Evolutionary conservation across 2,797 vertebrate genomes (phyloP).

Genomic region (Peromyscus attwateri): DNA sequence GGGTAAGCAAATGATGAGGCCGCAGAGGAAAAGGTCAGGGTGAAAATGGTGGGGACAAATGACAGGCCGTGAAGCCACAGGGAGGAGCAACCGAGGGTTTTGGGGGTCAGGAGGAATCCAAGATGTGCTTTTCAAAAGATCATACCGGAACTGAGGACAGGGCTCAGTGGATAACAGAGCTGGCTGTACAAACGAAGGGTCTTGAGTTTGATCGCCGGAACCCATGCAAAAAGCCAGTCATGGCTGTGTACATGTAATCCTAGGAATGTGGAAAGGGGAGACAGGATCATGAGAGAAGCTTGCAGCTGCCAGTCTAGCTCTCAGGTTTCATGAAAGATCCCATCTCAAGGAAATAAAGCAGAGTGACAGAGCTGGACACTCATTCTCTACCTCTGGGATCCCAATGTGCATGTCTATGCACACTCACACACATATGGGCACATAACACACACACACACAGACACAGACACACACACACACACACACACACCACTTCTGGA

Average conservation of each 20-base stretch:
- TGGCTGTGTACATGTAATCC: neutral
- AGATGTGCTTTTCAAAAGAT: neutral
- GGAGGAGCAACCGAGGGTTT: neutral
- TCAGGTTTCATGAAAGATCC: neutral
- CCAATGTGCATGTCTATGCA: no score
- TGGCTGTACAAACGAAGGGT: neutral
- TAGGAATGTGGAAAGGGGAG: neutral
- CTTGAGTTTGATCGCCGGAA: neutral
- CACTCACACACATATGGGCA: neutral
- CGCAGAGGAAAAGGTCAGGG: neutral
- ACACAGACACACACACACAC: neutral
- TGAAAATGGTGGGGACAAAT: neutral
- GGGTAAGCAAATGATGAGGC: no score
- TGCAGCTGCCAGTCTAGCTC: neutral
- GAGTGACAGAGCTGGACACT: neutral
- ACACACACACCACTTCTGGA: neutral
- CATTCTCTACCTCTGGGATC: neutral
- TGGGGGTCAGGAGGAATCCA: no score
- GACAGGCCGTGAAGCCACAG: neutral
- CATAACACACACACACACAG: neutral
- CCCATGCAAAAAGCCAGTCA: neutral
- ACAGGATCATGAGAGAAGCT: neutral
- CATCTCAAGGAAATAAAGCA: neutral
- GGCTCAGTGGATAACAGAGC: neutral
- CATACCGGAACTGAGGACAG: neutral